Percentiles rank a stretch among this genome's conserved stretches.
phyloP scores from a whole-genome alignment of 2,113 vertebrate species.

The Chloropsis hardwickii region DNA sequence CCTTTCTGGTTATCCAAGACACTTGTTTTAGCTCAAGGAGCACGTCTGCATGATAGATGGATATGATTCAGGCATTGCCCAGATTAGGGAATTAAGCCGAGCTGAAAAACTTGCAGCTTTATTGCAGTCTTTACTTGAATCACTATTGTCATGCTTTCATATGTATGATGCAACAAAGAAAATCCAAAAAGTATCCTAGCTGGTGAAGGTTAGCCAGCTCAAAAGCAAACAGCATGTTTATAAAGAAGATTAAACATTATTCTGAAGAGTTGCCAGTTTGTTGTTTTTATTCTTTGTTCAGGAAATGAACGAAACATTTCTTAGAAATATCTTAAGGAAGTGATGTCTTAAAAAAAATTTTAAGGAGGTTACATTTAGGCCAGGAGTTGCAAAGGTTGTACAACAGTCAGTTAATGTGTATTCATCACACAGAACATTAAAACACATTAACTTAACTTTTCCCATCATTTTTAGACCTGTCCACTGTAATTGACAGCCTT shows the following conservation, averaged over 20 bases:
- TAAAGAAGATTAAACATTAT: neutral
- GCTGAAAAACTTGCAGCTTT: neutral
- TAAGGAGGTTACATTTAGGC: neutral
- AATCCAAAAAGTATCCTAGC: neutral
- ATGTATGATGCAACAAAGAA: neutral
- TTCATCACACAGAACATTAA: neutral
- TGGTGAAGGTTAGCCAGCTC: neutral
- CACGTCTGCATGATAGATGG: neutral
- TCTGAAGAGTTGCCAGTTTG: neutral
- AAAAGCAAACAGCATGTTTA: neutral
- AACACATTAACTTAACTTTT: neutral
- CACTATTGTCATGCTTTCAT: neutral
- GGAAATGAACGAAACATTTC: neutral
- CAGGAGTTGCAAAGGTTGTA: neutral
- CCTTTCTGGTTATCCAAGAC: neutral
- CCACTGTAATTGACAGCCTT: neutral
- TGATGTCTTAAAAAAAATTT: neutral
- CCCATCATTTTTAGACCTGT: fast-evolving
- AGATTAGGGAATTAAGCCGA: neutral
- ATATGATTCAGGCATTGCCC: neutral
- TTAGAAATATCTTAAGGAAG: neutral
- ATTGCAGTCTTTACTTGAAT: neutral
- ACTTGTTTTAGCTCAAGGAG: neutral
- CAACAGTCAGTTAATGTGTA: neutral
- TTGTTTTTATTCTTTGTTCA: neutral